Evolutionary conservation across 2,797 vertebrate genomes (phyloP).

Genomic region (Smutsia temminckii): DNA sequence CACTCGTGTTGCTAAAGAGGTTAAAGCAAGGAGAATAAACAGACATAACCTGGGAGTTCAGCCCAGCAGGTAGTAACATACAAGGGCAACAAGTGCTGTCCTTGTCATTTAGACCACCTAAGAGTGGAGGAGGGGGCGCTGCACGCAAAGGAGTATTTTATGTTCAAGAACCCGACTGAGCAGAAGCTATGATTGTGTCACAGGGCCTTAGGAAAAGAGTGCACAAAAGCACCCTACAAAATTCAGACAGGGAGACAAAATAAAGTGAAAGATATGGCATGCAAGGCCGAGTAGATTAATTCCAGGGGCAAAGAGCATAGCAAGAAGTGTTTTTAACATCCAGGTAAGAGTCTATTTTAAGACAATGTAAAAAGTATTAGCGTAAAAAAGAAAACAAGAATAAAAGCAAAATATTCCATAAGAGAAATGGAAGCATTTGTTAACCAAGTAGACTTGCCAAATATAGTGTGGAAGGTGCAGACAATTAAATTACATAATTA

Average conservation of each 20-base stretch:
- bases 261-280: background rate
- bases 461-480: background rate
- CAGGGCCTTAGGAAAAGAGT: background rate
- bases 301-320: background rate
- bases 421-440: background rate
- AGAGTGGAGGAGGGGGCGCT: background rate
- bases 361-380: background rate
- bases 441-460: background rate
- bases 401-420: background rate
- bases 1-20: background rate
- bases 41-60: accelerated
- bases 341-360: background rate
- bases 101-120: background rate
- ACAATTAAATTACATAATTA: background rate
- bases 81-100: background rate
- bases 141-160: background rate
- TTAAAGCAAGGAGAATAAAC: background rate
- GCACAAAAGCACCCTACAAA: background rate
- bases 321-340: background rate
- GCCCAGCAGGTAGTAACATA: background rate
- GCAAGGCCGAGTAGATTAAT: background rate
- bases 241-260: background rate
- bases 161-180: background rate
- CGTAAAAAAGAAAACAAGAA: background rate
- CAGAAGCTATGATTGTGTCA: background rate